Percentiles rank a stretch among this genome's conserved stretches.
Evolutionary conservation across 1,140 invertebrate genomes (phyloP).

Genomic region (Whitmania pigra): DNA sequence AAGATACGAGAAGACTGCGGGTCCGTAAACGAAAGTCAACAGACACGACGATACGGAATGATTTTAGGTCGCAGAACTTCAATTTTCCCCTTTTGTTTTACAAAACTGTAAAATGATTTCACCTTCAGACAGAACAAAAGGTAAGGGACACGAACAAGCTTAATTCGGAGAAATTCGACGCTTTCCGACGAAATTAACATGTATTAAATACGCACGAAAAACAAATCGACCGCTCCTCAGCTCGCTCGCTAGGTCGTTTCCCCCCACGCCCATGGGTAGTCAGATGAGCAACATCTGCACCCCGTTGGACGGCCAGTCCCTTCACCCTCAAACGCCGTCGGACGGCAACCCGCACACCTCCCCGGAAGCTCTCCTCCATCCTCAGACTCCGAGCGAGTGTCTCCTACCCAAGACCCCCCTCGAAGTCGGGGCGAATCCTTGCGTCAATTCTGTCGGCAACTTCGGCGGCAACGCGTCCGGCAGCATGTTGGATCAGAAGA

Average conservation of each 20-base stretch:
- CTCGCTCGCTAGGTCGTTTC: no score
- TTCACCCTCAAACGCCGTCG: slow-evolving; percentile 15
- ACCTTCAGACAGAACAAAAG: no score
- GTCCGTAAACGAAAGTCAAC: no score
- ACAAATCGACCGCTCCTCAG: no score
- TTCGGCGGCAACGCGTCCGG: not conserved
- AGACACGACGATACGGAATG: no score
- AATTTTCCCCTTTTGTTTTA: no score
- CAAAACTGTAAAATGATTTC: no score
- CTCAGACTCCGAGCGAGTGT: not conserved
- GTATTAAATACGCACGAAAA: no score
- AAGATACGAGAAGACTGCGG: no score
- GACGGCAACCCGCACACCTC: slow-evolving; percentile 17
- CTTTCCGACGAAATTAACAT: not conserved
- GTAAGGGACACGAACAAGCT: no score
- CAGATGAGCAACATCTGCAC: slow-evolving; percentile 19
- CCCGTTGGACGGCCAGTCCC: slow-evolving; percentile 18
- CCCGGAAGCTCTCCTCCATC: slow-evolving; percentile 9
- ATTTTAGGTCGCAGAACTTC: no score
- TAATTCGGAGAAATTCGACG: no score
- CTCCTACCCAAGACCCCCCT: not conserved
- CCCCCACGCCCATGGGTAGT: slow-evolving; percentile 13
- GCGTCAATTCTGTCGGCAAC: not conserved
- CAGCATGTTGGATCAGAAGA: not conserved
- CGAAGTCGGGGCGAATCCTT: not conserved